A percentile compares a stretch with the other conserved stretches of the same genome.
phyloP scores from a whole-genome alignment of 2,797 vertebrate genomes.

The Chrysocyon brachyurus region DNA sequence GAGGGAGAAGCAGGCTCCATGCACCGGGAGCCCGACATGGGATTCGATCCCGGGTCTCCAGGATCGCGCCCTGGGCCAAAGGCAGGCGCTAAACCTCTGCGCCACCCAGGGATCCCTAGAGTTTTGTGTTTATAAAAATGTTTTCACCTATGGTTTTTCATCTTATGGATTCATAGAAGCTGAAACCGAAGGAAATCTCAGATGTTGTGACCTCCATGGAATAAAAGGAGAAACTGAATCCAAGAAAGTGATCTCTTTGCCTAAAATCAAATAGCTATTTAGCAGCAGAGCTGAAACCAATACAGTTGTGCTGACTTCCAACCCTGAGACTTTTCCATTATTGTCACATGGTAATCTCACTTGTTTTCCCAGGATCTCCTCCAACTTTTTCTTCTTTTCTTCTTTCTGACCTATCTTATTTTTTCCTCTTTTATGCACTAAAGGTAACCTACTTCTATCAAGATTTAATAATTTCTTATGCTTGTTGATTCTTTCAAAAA shows the following conservation, averaged over 20 bases:
- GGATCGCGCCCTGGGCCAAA: no score
- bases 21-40: no score
- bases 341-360: background rate
- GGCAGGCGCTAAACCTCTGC: no score
- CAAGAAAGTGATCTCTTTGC: background rate
- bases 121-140: constrained; percentile 16
- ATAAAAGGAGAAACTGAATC: background rate
- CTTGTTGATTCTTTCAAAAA: constrained; percentile 1
- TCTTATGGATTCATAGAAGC: background rate
- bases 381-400: background rate
- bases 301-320: background rate
- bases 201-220: background rate
- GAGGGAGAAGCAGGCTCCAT: no score
- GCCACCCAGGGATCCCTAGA: background rate
- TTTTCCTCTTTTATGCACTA: background rate
- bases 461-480: constrained; percentile 24
- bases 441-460: background rate
- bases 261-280: background rate
- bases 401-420: background rate
- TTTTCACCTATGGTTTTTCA: constrained; percentile 22
- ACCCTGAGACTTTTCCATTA: background rate
- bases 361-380: background rate
- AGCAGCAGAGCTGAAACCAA: background rate
- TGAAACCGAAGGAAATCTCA: background rate
- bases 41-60: no score